Evolutionary conservation across 2,113 vertebrate species (phyloP).

Genomic region (Capra hircus): DNA sequence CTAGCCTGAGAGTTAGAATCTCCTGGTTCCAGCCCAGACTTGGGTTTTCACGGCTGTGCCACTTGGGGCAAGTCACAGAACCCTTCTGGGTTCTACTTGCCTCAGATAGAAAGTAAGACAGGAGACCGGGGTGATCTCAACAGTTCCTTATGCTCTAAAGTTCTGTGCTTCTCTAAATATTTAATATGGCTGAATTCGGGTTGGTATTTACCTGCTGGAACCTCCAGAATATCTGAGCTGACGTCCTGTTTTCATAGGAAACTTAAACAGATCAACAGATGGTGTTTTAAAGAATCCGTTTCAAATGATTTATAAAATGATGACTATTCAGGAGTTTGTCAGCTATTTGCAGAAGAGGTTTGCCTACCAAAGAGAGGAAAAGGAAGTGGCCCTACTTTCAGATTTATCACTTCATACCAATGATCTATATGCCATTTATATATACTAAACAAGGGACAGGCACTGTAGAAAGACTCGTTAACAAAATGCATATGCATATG

Average conservation of each 20-base stretch:
- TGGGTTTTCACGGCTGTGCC: neutral
- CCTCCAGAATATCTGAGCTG: conserved; percentile 7
- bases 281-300: conserved; percentile 62
- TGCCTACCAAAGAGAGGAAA: conserved; percentile 38
- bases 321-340: conserved; percentile 15
- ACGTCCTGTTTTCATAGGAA: conserved; percentile 49
- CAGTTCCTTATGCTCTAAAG: neutral
- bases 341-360: conserved; percentile 49
- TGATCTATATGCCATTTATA: neutral
- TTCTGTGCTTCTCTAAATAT: neutral
- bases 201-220: conserved; percentile 33
- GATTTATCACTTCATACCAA: neutral
- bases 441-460: neutral
- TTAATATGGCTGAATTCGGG: conserved; percentile 40
- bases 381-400: conserved; percentile 37
- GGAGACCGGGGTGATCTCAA: neutral
- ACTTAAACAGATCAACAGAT: conserved; percentile 65
- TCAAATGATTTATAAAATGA: conserved; percentile 63
- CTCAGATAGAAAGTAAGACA: conserved; percentile 1
- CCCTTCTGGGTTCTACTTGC: neutral
- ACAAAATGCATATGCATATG: neutral
- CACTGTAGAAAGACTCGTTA: neutral
- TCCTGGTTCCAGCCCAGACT: neutral
- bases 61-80: neutral
- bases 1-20: neutral